A percentile compares a stretch with the other conserved stretches of the same genome.
phyloP scores from a whole-genome alignment of 2,888 invertebrate species.

The Harpagoxenus sublaevis region DNA sequence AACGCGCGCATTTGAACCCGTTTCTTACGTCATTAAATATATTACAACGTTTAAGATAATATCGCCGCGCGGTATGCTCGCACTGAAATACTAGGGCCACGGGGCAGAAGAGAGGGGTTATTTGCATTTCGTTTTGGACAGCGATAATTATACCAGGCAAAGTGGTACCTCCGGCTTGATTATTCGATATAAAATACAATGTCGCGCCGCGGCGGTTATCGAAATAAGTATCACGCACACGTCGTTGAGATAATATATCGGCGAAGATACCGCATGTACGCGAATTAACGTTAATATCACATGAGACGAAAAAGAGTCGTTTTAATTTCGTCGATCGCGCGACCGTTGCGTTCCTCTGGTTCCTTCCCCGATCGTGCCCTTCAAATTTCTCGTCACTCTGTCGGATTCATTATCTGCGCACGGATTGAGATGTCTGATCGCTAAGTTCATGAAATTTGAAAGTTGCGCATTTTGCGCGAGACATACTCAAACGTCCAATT shows the following conservation, averaged over 20 bases:
- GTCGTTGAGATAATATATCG: conserved; percentile 57
- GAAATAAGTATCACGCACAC: conserved; percentile 57
- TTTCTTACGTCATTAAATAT: conserved; percentile 55
- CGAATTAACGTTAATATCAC: conserved; percentile 48
- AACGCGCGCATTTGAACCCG: conserved; percentile 51
- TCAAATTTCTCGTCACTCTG: neutral
- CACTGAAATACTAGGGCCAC: conserved; percentile 9
- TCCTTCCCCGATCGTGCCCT: neutral
- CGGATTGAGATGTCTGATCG: conserved; percentile 13
- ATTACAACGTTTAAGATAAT: conserved; percentile 60
- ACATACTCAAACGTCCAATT: neutral
- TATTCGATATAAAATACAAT: conserved; percentile 56
- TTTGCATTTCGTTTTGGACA: conserved; percentile 58
- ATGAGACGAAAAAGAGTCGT: conserved; percentile 47
- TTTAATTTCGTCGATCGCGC: conserved; percentile 48
- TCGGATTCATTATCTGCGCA: neutral
- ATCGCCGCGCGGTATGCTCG: conserved; percentile 45
- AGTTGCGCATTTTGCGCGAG: neutral
- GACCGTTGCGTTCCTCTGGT: neutral
- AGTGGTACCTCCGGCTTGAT: conserved; percentile 49
- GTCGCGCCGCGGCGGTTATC: conserved; percentile 50
- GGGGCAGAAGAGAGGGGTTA: conserved; percentile 14
- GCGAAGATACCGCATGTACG: conserved; percentile 31
- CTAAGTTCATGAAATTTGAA: conserved; percentile 24
- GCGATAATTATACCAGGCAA: conserved; percentile 56